Evolutionary conservation across 2,888 invertebrate species (phyloP).

Genomic region (Argyresthia goedartella): DNA sequence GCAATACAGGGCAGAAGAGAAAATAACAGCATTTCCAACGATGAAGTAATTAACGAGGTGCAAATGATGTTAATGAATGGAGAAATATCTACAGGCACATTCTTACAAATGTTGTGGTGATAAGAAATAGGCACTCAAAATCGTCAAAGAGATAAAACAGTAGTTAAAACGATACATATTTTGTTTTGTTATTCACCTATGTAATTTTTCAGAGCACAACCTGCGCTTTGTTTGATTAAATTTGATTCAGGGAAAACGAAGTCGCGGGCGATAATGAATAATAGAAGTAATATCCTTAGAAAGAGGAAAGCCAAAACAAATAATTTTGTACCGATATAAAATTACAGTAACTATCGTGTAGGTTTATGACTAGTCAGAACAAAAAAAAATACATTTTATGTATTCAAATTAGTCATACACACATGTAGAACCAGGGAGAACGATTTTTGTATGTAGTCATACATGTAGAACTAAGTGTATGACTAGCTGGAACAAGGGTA

Average conservation of each 20-base stretch:
- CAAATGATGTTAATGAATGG: background rate
- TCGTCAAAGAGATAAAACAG: no score
- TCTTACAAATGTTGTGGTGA: background rate
- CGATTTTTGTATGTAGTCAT: background rate
- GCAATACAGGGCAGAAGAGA: constrained; percentile 3
- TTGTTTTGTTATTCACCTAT: no score
- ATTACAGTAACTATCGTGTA: background rate
- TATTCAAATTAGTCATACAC: background rate
- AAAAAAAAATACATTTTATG: background rate
- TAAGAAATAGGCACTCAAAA: background rate
- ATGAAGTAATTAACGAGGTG: no score
- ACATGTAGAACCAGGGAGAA: background rate
- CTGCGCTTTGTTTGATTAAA: no score
- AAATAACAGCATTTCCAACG: background rate
- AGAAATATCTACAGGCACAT: background rate
- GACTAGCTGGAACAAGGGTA: background rate
- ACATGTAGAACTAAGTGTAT: background rate
- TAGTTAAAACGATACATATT: no score
- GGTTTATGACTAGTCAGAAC: background rate
- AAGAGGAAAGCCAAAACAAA: no score
- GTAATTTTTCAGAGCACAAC: no score
- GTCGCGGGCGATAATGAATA: no score
- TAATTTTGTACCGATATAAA: background rate
- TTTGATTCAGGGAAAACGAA: no score
- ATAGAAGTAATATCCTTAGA: no score